Evolutionary conservation across 2,113 vertebrate species (phyloP).

Genomic region (Puntigrus tetrazona): DNA sequence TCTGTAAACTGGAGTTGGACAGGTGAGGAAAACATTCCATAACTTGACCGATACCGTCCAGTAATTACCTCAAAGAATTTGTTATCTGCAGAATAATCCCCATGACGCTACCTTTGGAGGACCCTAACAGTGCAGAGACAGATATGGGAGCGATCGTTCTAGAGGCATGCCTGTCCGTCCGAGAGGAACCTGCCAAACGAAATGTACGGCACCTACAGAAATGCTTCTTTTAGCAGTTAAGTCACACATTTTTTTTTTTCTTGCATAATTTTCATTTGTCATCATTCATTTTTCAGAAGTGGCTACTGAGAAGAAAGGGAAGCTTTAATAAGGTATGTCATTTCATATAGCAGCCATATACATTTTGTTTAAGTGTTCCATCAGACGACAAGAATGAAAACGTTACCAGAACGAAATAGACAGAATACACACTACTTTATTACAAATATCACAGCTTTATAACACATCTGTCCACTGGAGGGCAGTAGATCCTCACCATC

Average conservation of each 20-base stretch:
- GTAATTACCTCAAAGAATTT: neutral
- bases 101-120: conserved; percentile 82
- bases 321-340: conserved; percentile 60
- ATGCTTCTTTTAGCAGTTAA: neutral
- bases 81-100: conserved; percentile 77
- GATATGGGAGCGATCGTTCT: conserved; percentile 92
- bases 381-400: neutral
- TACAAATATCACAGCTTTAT: neutral
- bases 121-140: conserved; percentile 89
- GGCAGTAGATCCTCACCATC: conserved; percentile 76
- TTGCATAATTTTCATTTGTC: conserved; percentile 43
- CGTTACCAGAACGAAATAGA: neutral
- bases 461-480: conserved; percentile 66
- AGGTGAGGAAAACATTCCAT: conserved; percentile 73
- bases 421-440: neutral
- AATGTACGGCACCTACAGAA: conserved; percentile 63
- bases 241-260: too few relatives aligned
- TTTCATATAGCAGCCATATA: neutral
- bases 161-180: conserved; percentile 82
- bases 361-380: neutral
- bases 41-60: too few relatives aligned
- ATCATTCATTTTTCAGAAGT: conserved; percentile 62
- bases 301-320: conserved; percentile 63
- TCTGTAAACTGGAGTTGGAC: conserved; percentile 84
- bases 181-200: conserved; percentile 87